A percentile compares a stretch with the other conserved stretches of the same genome.
phyloP scores from a whole-genome alignment of 2,888 invertebrate genomes.

The Temnothorax unifasciatus region DNA sequence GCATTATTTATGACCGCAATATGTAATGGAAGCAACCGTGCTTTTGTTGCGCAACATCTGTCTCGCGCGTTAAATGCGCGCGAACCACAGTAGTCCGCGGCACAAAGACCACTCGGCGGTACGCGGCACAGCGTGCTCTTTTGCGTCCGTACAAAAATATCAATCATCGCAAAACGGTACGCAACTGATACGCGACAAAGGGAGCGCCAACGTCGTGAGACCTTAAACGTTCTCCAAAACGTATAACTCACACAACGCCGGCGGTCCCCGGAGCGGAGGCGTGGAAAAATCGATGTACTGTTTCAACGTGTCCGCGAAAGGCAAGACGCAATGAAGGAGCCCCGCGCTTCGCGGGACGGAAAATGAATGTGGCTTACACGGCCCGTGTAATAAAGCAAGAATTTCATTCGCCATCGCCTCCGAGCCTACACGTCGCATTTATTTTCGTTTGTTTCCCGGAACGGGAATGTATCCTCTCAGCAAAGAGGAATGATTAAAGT shows the following conservation, averaged over 20 bases:
- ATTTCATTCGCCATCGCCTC: slow-evolving; percentile 29
- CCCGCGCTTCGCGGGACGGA: slow-evolving; percentile 9
- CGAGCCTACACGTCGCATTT: slow-evolving; percentile 2
- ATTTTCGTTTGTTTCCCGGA: slow-evolving; percentile 37
- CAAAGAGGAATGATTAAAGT: slow-evolving; percentile 50
- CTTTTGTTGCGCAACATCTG: slow-evolving; percentile 45
- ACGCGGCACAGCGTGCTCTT: slow-evolving; percentile 3
- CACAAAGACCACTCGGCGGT: slow-evolving; percentile 17
- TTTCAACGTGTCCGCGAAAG: slow-evolving; percentile 32
- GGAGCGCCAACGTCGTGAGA: slow-evolving; percentile 31
- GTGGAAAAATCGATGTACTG: slow-evolving; percentile 47
- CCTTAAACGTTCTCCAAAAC: slow-evolving; percentile 31
- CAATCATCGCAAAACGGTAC: slow-evolving; percentile 21
- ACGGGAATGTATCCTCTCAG: slow-evolving; percentile 7
- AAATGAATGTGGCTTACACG: slow-evolving; percentile 8
- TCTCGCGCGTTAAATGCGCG: slow-evolving; percentile 24
- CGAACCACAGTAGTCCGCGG: slow-evolving; percentile 17
- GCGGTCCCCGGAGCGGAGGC: slow-evolving; percentile 19
- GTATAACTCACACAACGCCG: slow-evolving; percentile 18
- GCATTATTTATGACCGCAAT: slow-evolving; percentile 47
- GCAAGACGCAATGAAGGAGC: slow-evolving; percentile 38
- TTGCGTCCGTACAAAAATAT: slow-evolving; percentile 20
- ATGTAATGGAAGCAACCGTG: slow-evolving; percentile 33
- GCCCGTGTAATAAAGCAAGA: slow-evolving; percentile 22
- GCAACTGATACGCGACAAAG: slow-evolving; percentile 21